Percentiles rank a stretch among this genome's conserved stretches.
These are phyloP conservation scores for Ephestia elutella DNA, from an alignment of 1,140 invertebrate genomes.

Conservation along the genomic window DNA sequence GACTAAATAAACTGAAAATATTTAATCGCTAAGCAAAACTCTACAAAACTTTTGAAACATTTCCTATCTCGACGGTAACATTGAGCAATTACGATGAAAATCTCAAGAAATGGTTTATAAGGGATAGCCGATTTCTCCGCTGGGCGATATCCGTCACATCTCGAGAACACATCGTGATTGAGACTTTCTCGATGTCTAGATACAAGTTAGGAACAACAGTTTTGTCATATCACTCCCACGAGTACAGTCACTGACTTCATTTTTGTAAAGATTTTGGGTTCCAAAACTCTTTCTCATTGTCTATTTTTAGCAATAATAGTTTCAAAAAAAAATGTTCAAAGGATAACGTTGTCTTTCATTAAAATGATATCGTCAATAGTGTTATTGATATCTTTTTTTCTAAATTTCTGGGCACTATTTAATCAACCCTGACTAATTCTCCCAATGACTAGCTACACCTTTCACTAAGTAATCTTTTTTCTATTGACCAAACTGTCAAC, in stretches of 20 bases:
- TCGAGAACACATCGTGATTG: slow-evolving; percentile 24
- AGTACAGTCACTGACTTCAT: not conserved
- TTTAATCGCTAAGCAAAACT: not conserved
- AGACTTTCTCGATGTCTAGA: slow-evolving; percentile 36
- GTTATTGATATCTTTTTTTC: too few relatives aligned
- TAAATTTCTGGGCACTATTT: too few relatives aligned
- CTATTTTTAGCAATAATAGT: too few relatives aligned
- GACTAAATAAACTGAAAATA: too few relatives aligned
- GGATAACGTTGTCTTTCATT: too few relatives aligned
- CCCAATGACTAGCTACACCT: too few relatives aligned
- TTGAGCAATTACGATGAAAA: not conserved
- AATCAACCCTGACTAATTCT: too few relatives aligned
- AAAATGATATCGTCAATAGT: too few relatives aligned
- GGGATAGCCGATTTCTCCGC: not conserved
- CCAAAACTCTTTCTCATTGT: too few relatives aligned
- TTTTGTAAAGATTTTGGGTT: not conserved
- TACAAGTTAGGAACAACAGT: slow-evolving; percentile 16
- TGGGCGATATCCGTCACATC: not conserved
- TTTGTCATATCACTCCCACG: slow-evolving; percentile 20
- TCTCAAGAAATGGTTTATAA: slow-evolving; percentile 4
- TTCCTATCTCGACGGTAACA: not conserved
- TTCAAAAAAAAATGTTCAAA: too few relatives aligned
- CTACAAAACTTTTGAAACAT: not conserved
- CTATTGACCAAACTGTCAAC: too few relatives aligned
- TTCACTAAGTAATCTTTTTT: too few relatives aligned